Percentiles rank a stretch among this genome's conserved stretches.
phyloP scores from a whole-genome alignment of 2,888 invertebrate species.

The Lutraria lutraria region DNA sequence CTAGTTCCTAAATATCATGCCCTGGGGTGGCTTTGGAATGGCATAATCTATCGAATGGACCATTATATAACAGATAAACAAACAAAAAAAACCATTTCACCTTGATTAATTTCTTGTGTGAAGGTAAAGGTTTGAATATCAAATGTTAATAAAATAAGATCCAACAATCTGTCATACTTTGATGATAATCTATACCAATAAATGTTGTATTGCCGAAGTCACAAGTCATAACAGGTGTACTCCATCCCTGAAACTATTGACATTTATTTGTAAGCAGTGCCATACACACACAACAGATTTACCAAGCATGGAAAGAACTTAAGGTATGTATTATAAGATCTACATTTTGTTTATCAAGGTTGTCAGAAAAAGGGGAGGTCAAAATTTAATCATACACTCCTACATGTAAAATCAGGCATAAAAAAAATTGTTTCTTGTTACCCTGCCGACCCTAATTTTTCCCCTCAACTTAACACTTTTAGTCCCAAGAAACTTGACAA shows the following conservation, averaged over 20 bases:
- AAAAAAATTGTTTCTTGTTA: not conserved
- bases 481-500: too few species aligned
- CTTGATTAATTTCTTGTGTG: not conserved
- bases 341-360: not conserved
- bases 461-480: not conserved
- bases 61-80: too few species aligned
- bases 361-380: not conserved
- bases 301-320: not conserved
- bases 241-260: not conserved
- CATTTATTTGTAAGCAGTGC: not conserved
- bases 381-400: not conserved
- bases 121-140: not conserved
- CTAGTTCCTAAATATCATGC: too few species aligned
- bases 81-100: too few species aligned
- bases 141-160: not conserved
- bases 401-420: not conserved
- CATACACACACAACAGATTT: not conserved
- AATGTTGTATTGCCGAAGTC: not conserved
- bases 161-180: not conserved
- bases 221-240: not conserved
- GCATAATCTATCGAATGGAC: too few species aligned
- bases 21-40: too few species aligned
- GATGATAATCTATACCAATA: not conserved
- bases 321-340: not conserved
- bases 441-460: not conserved